These are phyloP conservation scores for Gobionotothen gibberifrons DNA, from an alignment of 2,797 vertebrate species.

Conservation along the genomic window DNA sequence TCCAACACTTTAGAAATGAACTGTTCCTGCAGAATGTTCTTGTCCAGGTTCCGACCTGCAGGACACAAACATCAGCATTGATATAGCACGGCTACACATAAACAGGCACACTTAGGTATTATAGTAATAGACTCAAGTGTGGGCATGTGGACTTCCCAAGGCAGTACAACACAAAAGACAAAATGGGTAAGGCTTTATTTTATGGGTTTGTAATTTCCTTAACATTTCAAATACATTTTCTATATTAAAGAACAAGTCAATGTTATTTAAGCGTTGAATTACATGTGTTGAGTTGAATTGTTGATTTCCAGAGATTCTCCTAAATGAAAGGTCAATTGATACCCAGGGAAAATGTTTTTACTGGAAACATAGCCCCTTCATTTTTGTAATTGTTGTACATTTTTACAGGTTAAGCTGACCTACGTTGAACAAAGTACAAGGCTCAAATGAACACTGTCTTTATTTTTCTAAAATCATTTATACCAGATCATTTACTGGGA, in stretches of 20 bases:
- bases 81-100: not conserved
- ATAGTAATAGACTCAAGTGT: not conserved
- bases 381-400: not conserved
- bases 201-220: not conserved
- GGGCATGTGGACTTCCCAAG: not conserved
- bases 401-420: not conserved
- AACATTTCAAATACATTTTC: too few species aligned
- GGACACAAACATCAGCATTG: slow-evolving; percentile 35
- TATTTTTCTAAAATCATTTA: not conserved
- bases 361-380: not conserved
- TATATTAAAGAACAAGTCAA: too few species aligned
- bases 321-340: not conserved
- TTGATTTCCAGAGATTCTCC: not conserved
- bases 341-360: not conserved
- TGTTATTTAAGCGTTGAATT: not conserved
- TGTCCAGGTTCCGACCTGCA: slow-evolving; percentile 93
- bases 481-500: not conserved
- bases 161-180: not conserved
- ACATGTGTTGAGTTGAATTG: not conserved
- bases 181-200: not conserved
- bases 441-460: not conserved
- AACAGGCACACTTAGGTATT: not conserved
- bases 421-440: not conserved
- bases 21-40: slow-evolving; percentile 85
- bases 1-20: slow-evolving; percentile 84